phyloP scores from a whole-genome alignment of 2,888 invertebrate genomes.

The Sinohyriopsis cumingii region DNA sequence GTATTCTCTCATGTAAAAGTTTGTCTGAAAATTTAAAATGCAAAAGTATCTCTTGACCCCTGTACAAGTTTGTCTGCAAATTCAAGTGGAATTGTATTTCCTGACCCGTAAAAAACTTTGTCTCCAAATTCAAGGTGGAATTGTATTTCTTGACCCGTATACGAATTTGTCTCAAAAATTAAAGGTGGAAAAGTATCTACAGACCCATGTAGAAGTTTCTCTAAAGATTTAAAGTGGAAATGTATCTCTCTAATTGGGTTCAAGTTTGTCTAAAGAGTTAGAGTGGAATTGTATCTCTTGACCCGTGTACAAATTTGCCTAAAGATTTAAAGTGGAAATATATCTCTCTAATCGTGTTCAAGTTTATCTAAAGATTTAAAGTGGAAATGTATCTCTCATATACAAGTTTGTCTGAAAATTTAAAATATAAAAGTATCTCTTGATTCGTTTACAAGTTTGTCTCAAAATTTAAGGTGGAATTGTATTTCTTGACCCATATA shows the following conservation, averaged over 20 bases:
- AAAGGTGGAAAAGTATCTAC: not conserved
- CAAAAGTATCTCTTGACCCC: conserved; percentile 18
- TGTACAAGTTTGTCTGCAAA: conserved; percentile 36
- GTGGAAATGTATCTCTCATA: not conserved
- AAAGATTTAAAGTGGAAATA: no score
- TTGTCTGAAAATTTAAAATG: conserved; percentile 51
- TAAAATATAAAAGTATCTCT: no score
- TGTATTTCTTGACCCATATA: no score
- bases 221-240: conserved; percentile 10
- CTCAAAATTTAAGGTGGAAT: no score
- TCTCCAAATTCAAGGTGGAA: no score
- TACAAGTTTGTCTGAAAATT: no score
- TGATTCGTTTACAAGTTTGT: no score
- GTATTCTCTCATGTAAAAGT: conserved; percentile 42
- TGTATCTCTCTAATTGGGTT: conserved; percentile 62
- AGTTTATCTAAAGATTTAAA: conserved; percentile 54
- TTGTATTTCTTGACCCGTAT: conserved; percentile 39
- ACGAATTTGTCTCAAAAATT: conserved; percentile 58
- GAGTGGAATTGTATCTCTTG: conserved; percentile 50
- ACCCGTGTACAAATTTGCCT: not conserved
- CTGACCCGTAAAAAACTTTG: no score
- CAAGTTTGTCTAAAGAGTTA: conserved; percentile 55
- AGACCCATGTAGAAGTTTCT: conserved; percentile 36
- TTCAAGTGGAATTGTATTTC: no score
- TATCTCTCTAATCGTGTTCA: conserved; percentile 43